Evolutionary conservation across 1,140 invertebrate species (phyloP).

Genomic region (Neelides sp.): DNA sequence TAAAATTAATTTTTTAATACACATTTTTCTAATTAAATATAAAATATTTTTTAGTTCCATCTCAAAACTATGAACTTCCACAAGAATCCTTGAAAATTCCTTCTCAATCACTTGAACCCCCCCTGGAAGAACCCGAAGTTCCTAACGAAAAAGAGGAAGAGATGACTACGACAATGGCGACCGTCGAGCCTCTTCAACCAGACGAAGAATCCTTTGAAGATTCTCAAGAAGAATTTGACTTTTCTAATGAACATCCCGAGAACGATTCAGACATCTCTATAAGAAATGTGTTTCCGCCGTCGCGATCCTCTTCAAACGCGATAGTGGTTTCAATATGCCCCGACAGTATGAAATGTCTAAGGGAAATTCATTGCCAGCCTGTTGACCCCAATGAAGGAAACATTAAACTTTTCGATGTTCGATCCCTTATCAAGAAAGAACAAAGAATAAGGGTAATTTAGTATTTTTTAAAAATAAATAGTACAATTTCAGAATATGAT

Average conservation of each 20-base stretch:
- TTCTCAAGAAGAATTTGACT: too few species aligned
- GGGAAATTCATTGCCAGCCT: slow-evolving; percentile 10
- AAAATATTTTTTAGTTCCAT: slow-evolving; percentile 9
- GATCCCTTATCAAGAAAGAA: neutral
- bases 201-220: neutral
- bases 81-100: neutral
- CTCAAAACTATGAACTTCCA: slow-evolving; percentile 15
- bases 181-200: slow-evolving; percentile 2
- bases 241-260: too few species aligned
- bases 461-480: neutral
- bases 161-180: too few species aligned
- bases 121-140: too few species aligned
- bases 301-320: too few species aligned
- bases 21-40: too few species aligned
- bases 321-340: slow-evolving; percentile 12
- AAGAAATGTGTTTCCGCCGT: too few species aligned
- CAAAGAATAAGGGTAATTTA: slow-evolving; percentile 7
- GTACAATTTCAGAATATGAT: neutral
- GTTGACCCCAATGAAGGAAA: slow-evolving; percentile 13
- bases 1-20: too few species aligned
- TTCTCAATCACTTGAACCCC: too few species aligned
- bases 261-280: too few species aligned
- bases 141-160: too few species aligned
- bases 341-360: slow-evolving; percentile 13
- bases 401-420: slow-evolving; percentile 9